Evolutionary conservation across 2,797 vertebrate species (phyloP), one percentile per base, ranked within the genome.

Genomic region (Crenichthys baileyi): DNA sequence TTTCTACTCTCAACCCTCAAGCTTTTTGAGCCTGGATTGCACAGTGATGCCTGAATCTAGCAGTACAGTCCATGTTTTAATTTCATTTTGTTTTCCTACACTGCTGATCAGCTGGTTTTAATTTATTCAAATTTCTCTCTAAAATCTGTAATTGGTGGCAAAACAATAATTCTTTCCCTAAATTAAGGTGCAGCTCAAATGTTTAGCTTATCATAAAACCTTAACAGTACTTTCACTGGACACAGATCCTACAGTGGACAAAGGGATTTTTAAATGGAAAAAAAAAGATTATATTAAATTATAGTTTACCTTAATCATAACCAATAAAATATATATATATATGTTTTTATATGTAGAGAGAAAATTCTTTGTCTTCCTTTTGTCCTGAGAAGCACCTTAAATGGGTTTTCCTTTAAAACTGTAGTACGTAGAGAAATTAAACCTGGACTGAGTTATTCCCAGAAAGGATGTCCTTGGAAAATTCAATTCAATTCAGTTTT

Each of bases 1-100:
- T 94, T 89, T 86, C 65, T 87, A 88, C 88, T 83, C 31, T 24
- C 81, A 80, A 88, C 88, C 92, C 92, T 91, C 74, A 68, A 91
- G 93, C 90, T 74, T 85, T 87, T 78, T 70, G 56, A 88, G 80
- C 84, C 48, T 75, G 26, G 63, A 77, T 85, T 70, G 77, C 77
- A 46, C 80, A 65, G 75, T 51, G 76, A 76, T 74, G 77, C 79
- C 81, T 79, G 60, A 79, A 44, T 51, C n/a, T 18, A 31, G 74
- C 18, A 50, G 53, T 72, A 50, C 11, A 56, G 26, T 41, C 46
- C 31, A 24, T 0, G 9, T 79, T 88, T 79, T 8, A 81, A 79
- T 8, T 63, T 36, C 4, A 12, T 65, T 18, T 36, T 39, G n/a
- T 44, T 70, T 70, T 46, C 13, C 6, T 12, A 26, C 46, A 46